phyloP scores from a whole-genome alignment of 2,113 vertebrate genomes.

The Hypanus sabinus region DNA sequence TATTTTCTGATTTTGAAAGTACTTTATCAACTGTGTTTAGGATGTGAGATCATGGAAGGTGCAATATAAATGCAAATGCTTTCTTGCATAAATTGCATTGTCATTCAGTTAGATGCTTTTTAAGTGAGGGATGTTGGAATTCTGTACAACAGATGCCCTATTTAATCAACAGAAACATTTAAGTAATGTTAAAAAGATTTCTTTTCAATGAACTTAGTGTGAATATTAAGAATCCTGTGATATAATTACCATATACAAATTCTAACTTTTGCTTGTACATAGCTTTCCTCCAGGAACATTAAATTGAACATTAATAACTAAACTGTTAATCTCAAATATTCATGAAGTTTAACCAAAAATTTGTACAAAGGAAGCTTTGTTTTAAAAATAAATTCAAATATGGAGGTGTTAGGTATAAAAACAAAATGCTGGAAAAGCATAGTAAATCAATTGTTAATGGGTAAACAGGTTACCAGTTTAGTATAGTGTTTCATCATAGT shows the following conservation, averaged over 20 bases:
- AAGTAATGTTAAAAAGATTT: neutral
- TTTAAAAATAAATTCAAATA: neutral
- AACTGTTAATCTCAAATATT: neutral
- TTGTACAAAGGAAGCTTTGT: neutral
- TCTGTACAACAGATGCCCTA: neutral
- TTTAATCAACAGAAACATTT: neutral
- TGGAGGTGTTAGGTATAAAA: neutral
- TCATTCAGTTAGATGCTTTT: neutral
- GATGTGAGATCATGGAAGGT: neutral
- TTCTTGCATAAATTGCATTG: neutral
- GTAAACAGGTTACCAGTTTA: neutral
- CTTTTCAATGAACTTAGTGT: neutral
- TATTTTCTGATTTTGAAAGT: neutral
- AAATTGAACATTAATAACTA: neutral
- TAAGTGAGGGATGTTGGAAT: neutral
- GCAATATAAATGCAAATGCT: constrained; percentile 9
- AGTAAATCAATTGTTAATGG: neutral
- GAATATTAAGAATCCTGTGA: neutral
- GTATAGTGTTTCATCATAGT: neutral
- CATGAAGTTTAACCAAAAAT: neutral
- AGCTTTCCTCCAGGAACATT: neutral
- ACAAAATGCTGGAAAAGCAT: neutral
- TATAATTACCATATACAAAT: neutral
- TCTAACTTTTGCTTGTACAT: neutral
- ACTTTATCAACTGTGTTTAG: neutral